These are phyloP conservation scores for Myanophis thanlyinensis DNA, from an alignment of 2,113 vertebrate species.

Conservation along the genomic window DNA sequence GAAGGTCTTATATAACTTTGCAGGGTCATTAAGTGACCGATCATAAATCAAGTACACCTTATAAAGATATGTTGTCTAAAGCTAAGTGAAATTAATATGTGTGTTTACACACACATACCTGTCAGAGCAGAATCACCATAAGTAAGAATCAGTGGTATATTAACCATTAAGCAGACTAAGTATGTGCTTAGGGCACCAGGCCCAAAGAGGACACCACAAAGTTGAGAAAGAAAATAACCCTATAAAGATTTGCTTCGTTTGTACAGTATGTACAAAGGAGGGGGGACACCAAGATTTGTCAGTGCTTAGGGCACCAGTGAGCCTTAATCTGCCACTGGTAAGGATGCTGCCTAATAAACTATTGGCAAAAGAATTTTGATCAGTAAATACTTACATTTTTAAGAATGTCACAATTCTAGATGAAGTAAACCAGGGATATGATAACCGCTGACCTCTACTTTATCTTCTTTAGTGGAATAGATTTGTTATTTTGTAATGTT, in stretches of 20 bases:
- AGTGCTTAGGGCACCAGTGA: too few relatives aligned
- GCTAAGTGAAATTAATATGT: neutral
- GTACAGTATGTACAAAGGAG: too few relatives aligned
- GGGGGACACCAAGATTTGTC: too few relatives aligned
- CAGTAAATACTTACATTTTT: neutral
- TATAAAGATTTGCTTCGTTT: too few relatives aligned
- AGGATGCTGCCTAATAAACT: neutral
- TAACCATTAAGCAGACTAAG: too few relatives aligned
- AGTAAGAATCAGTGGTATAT: too few relatives aligned
- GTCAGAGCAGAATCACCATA: neutral
- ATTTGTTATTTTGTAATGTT: neutral
- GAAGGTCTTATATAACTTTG: neutral
- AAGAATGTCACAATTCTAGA: neutral
- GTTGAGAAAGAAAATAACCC: too few relatives aligned
- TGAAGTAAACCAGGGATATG: neutral
- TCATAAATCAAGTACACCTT: neutral
- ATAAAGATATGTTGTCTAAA: neutral
- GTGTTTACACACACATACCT: neutral
- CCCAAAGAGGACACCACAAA: too few relatives aligned
- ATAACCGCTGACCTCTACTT: neutral
- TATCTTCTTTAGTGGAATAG: neutral
- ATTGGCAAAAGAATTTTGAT: neutral
- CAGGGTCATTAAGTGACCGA: neutral
- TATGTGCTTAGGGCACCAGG: too few relatives aligned
- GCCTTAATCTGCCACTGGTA: too few relatives aligned